phyloP scores from a whole-genome alignment of 1,140 invertebrate species.

The Archivesica marissinica region DNA sequence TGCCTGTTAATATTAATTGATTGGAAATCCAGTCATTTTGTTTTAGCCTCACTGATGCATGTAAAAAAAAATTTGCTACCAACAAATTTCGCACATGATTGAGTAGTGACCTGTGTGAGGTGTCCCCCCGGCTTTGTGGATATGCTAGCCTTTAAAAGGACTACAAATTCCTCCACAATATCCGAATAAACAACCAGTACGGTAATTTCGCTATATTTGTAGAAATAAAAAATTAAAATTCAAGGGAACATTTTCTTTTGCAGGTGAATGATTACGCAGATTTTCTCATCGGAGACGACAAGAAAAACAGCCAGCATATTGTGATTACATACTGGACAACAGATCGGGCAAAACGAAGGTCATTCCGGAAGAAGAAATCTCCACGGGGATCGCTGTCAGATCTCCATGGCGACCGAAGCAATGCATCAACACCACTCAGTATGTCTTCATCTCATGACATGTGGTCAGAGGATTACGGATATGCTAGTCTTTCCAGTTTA shows the following conservation, averaged over 20 bases:
- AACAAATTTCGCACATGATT: too few relatives aligned
- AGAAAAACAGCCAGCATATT: conserved; percentile 81
- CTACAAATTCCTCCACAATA: too few relatives aligned
- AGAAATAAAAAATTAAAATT: too few relatives aligned
- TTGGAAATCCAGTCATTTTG: too few relatives aligned
- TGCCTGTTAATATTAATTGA: too few relatives aligned
- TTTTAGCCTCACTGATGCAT: too few relatives aligned
- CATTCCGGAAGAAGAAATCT: conserved; percentile 70
- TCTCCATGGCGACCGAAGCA: conserved; percentile 75
- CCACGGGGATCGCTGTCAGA: conserved; percentile 72
- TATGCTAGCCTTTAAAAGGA: too few relatives aligned
- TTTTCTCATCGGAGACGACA: conserved; percentile 80
- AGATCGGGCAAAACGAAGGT: conserved; percentile 67
- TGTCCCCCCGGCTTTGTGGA: too few relatives aligned
- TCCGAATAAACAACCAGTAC: too few relatives aligned
- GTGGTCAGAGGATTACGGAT: conserved; percentile 71
- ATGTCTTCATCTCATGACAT: conserved; percentile 71
- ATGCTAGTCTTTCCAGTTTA: conserved; percentile 71
- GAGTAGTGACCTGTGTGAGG: too few relatives aligned
- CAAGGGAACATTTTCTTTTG: conserved; percentile 65
- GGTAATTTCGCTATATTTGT: too few relatives aligned
- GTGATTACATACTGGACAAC: conserved; percentile 76
- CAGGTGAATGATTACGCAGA: conserved; percentile 82
- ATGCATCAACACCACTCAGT: conserved; percentile 76
- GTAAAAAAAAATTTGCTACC: too few relatives aligned